phyloP scores from a whole-genome alignment of 2,888 invertebrate species.

The Hesperia comma region DNA sequence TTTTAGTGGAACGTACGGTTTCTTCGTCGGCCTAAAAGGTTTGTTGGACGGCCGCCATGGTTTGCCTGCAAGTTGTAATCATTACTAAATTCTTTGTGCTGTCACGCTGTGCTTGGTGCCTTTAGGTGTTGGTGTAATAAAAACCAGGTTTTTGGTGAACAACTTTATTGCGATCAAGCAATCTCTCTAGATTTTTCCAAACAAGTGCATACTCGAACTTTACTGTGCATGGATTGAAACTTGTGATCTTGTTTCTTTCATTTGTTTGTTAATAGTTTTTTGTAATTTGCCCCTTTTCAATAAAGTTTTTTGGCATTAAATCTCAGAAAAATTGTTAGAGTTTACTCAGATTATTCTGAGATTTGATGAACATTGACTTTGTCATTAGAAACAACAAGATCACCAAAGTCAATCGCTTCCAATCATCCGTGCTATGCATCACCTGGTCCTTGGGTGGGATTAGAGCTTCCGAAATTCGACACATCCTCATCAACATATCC shows the following conservation, averaged over 20 bases:
- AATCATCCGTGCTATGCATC: slow-evolving; percentile 73
- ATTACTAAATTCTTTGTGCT: slow-evolving; percentile 71
- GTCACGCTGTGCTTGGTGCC: slow-evolving; percentile 61
- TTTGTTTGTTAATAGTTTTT: slow-evolving; percentile 41
- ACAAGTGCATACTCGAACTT: slow-evolving; percentile 64
- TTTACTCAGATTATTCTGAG: slow-evolving; percentile 33
- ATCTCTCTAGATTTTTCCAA: slow-evolving; percentile 60
- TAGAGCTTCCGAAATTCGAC: slow-evolving; percentile 56
- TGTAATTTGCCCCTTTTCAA: slow-evolving; percentile 27
- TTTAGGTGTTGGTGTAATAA: slow-evolving; percentile 81
- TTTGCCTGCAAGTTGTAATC: slow-evolving; percentile 79
- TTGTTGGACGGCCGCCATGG: slow-evolving; percentile 73
- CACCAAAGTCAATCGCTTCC: slow-evolving; percentile 71
- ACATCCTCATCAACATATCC: slow-evolving; percentile 66
- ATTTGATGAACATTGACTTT: slow-evolving; percentile 39
- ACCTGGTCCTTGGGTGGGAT: slow-evolving; percentile 78
- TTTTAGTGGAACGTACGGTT: slow-evolving; percentile 78
- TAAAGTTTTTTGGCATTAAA: slow-evolving; percentile 30
- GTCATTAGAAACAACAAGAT: slow-evolving; percentile 59
- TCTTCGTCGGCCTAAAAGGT: slow-evolving; percentile 77
- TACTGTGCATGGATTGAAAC: slow-evolving; percentile 62
- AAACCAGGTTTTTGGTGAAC: slow-evolving; percentile 79
- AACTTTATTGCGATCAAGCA: slow-evolving; percentile 80
- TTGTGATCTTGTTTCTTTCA: slow-evolving; percentile 67
- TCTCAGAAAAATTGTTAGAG: slow-evolving; percentile 16